Base-by-base conservation (phyloP, 2,113 vertebrate species). In the Calyptommatus sinebrachiatus region DNA sequence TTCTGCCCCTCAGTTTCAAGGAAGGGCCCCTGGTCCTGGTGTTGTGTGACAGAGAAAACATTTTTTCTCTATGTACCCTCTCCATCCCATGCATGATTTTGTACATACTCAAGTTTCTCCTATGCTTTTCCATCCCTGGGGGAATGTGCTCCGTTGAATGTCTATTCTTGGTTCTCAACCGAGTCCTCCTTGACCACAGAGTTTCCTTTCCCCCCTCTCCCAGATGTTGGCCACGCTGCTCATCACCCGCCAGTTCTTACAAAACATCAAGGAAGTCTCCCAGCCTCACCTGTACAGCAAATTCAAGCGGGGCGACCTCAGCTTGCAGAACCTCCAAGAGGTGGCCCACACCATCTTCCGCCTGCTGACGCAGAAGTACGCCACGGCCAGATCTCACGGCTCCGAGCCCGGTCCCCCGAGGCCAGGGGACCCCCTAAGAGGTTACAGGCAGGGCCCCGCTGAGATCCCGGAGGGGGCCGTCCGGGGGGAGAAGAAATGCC, bases 181-280 rank as follows among this genome's bases (percentile, higher is more conserved):
- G 14, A 57, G 53, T 18, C 53, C 53, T 57, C 53, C 53, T 57
- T 18, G 16, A 57, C 53, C 53, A 57, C 53, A 14, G 12, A 57
- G 4, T 4, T 57, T 57, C 26, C 67, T 14, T 1, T 20, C 61
- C 16, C 22, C 10, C 84, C 21, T 65, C 29, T 71, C 65, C 8
- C 86, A 99, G 98, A 99, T 97, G 97, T 93, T 99, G 93, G 98
- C 98, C 88, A 98, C 97, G 28, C 95, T 99, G 84, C 96, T 99
- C 89, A 96, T 99, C 89, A 99, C 98, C 20, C 97, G 98, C 20
- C 98, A 99, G 94, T 96, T 99, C 89, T 94, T 99, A 86, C 97
- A 98, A 92, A 99, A 99, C 28, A 85, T 99, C 83, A 96, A 97
- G 29, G 98, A 99, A 89, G 97, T 97, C 77, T 94, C 98, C 11